Percentiles rank a stretch among this genome's conserved stretches.
Conservation (phyloP, 2,888 invertebrate genomes). For the Polyommatus iphigenia region DNA sequence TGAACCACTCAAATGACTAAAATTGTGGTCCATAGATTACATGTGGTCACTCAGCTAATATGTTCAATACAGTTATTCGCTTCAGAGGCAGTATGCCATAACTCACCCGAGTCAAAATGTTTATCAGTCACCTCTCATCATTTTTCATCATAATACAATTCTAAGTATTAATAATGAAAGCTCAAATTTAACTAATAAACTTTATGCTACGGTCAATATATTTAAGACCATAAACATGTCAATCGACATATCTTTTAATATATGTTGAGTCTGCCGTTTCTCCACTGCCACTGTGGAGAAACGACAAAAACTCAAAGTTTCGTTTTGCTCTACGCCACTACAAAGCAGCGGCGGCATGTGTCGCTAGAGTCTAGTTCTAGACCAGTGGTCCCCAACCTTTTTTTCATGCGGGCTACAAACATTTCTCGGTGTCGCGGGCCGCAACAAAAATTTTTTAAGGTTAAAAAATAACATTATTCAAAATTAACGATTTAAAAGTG, state of each 20-base stretch:
- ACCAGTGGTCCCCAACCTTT: no score
- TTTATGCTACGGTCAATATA: conserved; percentile 2
- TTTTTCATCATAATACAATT: conserved; percentile 18
- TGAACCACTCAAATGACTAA: not conserved
- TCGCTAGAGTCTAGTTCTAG: no score
- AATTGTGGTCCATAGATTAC: not conserved
- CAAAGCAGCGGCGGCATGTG: no score
- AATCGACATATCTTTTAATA: not conserved
- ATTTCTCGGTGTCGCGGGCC: no score
- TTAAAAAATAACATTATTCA: no score
- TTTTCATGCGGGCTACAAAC: no score
- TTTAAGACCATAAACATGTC: conserved; percentile 18
- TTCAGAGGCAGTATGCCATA: not conserved
- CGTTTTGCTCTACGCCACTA: no score
- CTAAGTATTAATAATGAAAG: conserved; percentile 24
- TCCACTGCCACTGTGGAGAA: no score
- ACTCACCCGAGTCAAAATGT: not conserved
- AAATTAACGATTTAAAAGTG: no score
- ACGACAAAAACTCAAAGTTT: no score
- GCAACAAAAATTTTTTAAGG: no score
- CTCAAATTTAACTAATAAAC: conserved; percentile 14
- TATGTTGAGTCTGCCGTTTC: not conserved
- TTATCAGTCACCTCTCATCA: not conserved
- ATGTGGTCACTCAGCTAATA: not conserved
- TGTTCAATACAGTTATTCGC: not conserved